Evolutionary conservation across 1,140 invertebrate genomes (phyloP).

Genomic region (Pseudomyrmex gracilis): DNA sequence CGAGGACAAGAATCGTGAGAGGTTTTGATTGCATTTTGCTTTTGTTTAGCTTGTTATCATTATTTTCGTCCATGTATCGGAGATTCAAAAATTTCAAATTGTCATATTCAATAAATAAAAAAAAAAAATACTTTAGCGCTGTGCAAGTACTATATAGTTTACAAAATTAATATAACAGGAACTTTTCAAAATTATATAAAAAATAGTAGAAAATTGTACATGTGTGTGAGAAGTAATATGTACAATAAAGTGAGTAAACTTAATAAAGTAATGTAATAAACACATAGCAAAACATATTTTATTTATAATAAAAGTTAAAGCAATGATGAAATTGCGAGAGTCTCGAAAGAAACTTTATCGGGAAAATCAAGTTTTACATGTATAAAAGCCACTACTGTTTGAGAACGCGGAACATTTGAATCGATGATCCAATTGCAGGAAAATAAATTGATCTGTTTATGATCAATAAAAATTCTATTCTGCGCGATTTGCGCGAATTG

Average conservation of each 20-base stretch:
- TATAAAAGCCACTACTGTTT: neutral
- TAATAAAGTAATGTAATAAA: neutral
- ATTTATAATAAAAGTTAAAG: neutral
- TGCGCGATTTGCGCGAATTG: slow-evolving; percentile 9
- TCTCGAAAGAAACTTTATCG: neutral
- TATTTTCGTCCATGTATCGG: slow-evolving; percentile 22
- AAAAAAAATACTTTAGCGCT: too few species aligned
- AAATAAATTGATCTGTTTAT: neutral
- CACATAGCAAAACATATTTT: neutral
- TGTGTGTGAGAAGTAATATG: too few species aligned
- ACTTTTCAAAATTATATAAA: too few species aligned
- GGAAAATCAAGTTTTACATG: neutral
- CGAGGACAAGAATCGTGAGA: slow-evolving; percentile 15
- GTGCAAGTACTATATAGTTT: too few species aligned
- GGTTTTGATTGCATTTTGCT: slow-evolving; percentile 34
- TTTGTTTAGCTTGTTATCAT: slow-evolving; percentile 47
- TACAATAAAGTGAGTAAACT: too few species aligned
- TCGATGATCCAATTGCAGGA: slow-evolving; percentile 7
- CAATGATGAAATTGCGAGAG: neutral
- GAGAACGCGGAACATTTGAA: slow-evolving; percentile 1
- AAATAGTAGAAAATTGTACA: too few species aligned
- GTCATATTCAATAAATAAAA: neutral
- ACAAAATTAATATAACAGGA: too few species aligned
- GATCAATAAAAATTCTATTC: slow-evolving; percentile 50
- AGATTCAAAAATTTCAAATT: slow-evolving; percentile 8